phyloP scores from a whole-genome alignment of 23 tunicate species.

The Oikopleura vanhoeffeni region DNA sequence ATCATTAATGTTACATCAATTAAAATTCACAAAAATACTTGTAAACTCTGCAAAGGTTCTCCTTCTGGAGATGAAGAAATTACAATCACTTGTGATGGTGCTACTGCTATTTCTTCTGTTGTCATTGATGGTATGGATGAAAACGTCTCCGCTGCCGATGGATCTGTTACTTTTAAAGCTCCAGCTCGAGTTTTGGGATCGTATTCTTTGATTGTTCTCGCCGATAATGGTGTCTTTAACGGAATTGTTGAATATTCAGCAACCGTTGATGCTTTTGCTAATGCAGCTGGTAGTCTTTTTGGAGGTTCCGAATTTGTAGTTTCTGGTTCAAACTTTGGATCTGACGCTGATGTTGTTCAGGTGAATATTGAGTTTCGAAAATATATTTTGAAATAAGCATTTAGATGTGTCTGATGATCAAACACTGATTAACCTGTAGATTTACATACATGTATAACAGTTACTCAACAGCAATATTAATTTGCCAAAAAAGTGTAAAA shows the following conservation, averaged over 20 bases:
- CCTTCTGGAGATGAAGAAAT: background rate
- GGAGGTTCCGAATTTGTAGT: background rate
- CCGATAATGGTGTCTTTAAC: background rate
- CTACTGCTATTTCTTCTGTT: background rate
- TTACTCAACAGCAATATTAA: too few species aligned
- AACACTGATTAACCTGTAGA: too few species aligned
- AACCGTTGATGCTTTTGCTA: background rate
- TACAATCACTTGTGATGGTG: background rate
- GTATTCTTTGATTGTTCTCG: background rate
- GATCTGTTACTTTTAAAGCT: background rate
- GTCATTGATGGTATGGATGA: background rate
- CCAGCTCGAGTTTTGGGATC: background rate
- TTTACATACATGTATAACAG: too few species aligned
- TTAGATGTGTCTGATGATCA: too few species aligned
- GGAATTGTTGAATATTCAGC: background rate
- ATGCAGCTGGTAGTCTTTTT: background rate
- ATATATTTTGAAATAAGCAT: too few species aligned
- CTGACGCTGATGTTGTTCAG: background rate
- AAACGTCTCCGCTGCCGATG: background rate
- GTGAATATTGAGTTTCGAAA: too few species aligned
- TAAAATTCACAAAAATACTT: conserved; percentile 19
- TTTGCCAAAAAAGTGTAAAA: too few species aligned
- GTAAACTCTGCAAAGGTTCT: conserved; percentile 14
- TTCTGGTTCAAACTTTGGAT: background rate
- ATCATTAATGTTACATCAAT: conserved; percentile 18